phyloP scores from a whole-genome alignment of 1,140 invertebrate genomes.

The Drosophila parabipectinata region DNA sequence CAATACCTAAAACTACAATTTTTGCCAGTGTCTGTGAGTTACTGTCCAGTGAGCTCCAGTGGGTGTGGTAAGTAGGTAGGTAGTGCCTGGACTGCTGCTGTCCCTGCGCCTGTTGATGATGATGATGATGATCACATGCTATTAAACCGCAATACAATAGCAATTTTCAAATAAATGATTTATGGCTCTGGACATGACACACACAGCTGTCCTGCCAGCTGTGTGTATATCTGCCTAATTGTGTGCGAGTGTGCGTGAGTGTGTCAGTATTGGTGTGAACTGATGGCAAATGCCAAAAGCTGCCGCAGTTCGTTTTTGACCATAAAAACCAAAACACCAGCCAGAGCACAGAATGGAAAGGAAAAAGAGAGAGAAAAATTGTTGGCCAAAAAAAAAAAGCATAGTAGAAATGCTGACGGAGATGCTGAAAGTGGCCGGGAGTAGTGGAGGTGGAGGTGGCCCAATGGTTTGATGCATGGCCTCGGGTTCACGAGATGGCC shows the following conservation, averaged over 20 bases:
- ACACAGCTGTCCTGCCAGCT: constrained; percentile 26
- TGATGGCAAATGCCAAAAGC: constrained; percentile 47
- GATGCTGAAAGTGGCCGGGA: constrained; percentile 14
- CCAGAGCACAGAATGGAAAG: background rate
- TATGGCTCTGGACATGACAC: constrained; percentile 68
- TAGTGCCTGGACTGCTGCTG: background rate
- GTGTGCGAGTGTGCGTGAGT: background rate
- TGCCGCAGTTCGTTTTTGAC: constrained; percentile 54
- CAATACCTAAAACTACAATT: no score
- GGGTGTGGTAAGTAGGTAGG: no score
- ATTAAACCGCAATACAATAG: constrained; percentile 81
- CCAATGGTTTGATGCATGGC: constrained; percentile 38
- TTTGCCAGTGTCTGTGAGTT: no score
- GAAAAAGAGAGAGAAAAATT: constrained; percentile 7
- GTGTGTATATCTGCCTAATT: background rate
- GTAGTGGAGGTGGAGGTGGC: background rate
- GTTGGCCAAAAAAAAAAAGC: constrained; percentile 17
- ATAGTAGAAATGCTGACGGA: constrained; percentile 11
- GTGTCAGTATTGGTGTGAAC: background rate
- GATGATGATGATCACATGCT: constrained; percentile 75
- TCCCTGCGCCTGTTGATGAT: constrained; percentile 33
- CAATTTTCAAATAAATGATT: constrained; percentile 82
- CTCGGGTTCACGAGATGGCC: constrained; percentile 28
- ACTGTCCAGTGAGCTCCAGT: no score
- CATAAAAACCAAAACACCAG: constrained; percentile 49